Conservation (phyloP, 1,140 invertebrate species). For the Frieseomelitta varia region DNA sequence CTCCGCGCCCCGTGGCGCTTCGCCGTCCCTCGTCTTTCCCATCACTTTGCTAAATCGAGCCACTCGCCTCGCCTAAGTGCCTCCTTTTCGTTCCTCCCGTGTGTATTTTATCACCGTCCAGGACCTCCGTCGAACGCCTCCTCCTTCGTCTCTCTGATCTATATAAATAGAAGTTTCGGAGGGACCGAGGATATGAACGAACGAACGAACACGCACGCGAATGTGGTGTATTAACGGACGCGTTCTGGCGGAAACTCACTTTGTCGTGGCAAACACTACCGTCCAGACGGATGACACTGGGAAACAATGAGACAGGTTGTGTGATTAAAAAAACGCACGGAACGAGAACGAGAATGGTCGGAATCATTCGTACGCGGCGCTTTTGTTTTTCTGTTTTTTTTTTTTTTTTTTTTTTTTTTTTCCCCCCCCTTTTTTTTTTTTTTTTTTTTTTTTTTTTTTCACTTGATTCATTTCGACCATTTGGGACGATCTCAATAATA, state of each 20-base stretch:
- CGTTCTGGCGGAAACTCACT: slow-evolving; percentile 54
- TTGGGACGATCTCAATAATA: too few species aligned
- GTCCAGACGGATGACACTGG: slow-evolving; percentile 27
- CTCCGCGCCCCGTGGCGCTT: not conserved
- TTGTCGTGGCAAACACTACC: slow-evolving; percentile 50
- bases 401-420: too few species aligned
- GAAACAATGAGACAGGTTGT: slow-evolving; percentile 25
- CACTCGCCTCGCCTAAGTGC: slow-evolving; percentile 11
- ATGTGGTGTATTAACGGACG: slow-evolving; percentile 51
- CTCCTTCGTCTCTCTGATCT: not conserved
- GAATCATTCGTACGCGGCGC: too few species aligned
- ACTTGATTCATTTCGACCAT: not conserved
- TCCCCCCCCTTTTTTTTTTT: too few species aligned
- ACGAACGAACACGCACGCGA: not conserved
- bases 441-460: too few species aligned
- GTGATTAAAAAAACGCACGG: slow-evolving; percentile 37
- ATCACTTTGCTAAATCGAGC: slow-evolving; percentile 39
- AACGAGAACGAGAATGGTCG: not conserved
- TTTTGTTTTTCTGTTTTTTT: too few species aligned
- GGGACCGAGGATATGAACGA: not conserved
- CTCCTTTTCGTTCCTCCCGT: slow-evolving; percentile 30
- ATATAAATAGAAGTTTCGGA: not conserved
- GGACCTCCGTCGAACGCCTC: not conserved
- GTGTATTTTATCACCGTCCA: slow-evolving; percentile 31
- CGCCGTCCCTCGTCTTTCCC: not conserved